Evolutionary conservation across 2,888 invertebrate species (phyloP).

Genomic region (Eristalis intricaria): DNA sequence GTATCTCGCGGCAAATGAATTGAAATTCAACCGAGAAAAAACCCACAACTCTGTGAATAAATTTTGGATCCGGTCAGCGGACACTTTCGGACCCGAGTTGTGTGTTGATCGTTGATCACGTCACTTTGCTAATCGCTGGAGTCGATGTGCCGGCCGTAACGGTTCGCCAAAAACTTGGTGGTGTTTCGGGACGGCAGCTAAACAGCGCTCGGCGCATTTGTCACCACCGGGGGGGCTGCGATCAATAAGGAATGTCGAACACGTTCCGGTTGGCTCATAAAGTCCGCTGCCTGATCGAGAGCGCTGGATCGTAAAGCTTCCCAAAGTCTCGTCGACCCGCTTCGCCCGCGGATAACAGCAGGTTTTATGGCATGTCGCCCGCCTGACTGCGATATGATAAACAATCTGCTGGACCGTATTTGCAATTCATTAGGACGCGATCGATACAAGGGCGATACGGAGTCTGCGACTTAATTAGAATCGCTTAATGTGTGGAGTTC

Average conservation of each 20-base stretch:
- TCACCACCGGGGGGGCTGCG: conserved; percentile 13
- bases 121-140: neutral
- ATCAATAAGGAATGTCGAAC: conserved; percentile 37
- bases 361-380: conserved; percentile 24
- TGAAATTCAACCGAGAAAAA: neutral
- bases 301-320: conserved; percentile 40
- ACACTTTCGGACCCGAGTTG: neutral
- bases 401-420: conserved; percentile 13
- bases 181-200: neutral
- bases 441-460: neutral
- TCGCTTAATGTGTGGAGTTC: neutral
- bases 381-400: conserved; percentile 23
- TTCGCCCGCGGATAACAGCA: conserved; percentile 6
- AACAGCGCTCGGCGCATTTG: neutral
- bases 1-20: neutral
- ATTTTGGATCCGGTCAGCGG: neutral
- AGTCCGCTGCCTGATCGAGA: conserved; percentile 24
- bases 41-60: neutral
- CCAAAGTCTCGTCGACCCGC: neutral
- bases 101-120: neutral
- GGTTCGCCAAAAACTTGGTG: neutral
- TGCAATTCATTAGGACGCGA: conserved; percentile 18
- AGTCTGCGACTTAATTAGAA: neutral
- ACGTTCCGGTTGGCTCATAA: conserved; percentile 32
- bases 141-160: neutral